A percentile compares a stretch with the other conserved stretches of the same genome.
phyloP scores from a whole-genome alignment of 2,888 invertebrate genomes.

The Drosophila prostipennis region DNA sequence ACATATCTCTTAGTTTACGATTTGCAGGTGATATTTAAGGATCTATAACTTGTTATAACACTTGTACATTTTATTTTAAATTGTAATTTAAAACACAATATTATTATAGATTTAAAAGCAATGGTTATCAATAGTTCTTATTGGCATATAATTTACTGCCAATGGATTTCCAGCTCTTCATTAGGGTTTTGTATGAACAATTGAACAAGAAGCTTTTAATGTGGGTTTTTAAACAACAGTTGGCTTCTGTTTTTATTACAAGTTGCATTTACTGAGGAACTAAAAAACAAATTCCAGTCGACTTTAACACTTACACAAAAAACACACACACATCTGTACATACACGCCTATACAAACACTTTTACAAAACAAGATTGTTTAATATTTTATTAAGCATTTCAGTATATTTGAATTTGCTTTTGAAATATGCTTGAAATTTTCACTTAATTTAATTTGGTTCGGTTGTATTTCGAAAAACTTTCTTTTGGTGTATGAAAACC shows the following conservation, averaged over 20 bases:
- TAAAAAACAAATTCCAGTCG: not conserved
- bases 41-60: no score
- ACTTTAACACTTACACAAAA: slow-evolving; percentile 2
- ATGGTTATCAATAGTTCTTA: no score
- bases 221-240: not conserved
- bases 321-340: slow-evolving; percentile 12
- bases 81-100: no score
- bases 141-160: not conserved
- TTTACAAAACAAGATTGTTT: slow-evolving; percentile 2
- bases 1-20: no score
- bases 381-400: slow-evolving; percentile 3
- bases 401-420: slow-evolving; percentile 10
- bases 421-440: slow-evolving; percentile 13
- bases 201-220: not conserved
- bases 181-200: not conserved
- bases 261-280: not conserved
- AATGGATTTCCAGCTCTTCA: not conserved
- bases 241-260: not conserved
- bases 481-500: slow-evolving; percentile 16
- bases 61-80: no score
- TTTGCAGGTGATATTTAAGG: no score
- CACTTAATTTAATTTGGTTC: slow-evolving; percentile 25
- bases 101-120: no score
- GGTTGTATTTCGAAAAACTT: not conserved
- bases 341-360: slow-evolving; percentile 8